Percentiles rank a stretch among this genome's conserved stretches.
Conservation (phyloP, 2,888 invertebrate species). For the Leptogaster cylindrica region DNA sequence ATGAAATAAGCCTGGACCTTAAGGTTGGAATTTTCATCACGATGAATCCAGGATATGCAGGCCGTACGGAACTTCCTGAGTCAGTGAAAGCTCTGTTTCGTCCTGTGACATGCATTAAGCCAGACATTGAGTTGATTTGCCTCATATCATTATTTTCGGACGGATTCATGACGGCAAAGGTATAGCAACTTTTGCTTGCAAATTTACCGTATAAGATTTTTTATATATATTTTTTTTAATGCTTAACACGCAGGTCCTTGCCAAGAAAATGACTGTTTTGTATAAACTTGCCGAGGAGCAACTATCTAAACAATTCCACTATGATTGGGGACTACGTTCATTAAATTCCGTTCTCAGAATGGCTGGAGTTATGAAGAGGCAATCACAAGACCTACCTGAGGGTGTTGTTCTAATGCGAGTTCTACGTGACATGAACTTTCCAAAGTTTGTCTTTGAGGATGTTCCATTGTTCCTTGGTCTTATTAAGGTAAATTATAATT, state of each 20-base stretch:
- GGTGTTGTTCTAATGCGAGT: slow-evolving; percentile 90
- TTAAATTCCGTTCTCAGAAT: slow-evolving; percentile 90
- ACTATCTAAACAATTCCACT: slow-evolving; percentile 90
- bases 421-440: slow-evolving; percentile 89
- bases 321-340: slow-evolving; percentile 91
- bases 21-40: slow-evolving; percentile 94
- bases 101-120: slow-evolving; percentile 90
- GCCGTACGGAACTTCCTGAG: slow-evolving; percentile 89
- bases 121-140: slow-evolving; percentile 91
- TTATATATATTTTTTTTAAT: slow-evolving; percentile 8
- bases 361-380: slow-evolving; percentile 86
- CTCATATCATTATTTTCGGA: slow-evolving; percentile 91
- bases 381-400: slow-evolving; percentile 80
- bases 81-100: slow-evolving; percentile 90
- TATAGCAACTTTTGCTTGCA: no score
- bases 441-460: slow-evolving; percentile 92
- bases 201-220: slow-evolving; percentile 11
- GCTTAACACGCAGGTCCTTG: slow-evolving; percentile 66
- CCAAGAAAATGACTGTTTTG: slow-evolving; percentile 92
- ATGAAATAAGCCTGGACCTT: slow-evolving; percentile 79
- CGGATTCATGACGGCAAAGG: slow-evolving; percentile 88
- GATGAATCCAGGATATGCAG: slow-evolving; percentile 94
- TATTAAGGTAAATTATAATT: slow-evolving; percentile 65
- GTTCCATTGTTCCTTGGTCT: slow-evolving; percentile 87
- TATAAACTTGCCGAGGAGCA: slow-evolving; percentile 87